These are phyloP conservation scores for Equus quagga DNA, from an alignment of 2,113 vertebrate genomes.

Conservation along the genomic window DNA sequence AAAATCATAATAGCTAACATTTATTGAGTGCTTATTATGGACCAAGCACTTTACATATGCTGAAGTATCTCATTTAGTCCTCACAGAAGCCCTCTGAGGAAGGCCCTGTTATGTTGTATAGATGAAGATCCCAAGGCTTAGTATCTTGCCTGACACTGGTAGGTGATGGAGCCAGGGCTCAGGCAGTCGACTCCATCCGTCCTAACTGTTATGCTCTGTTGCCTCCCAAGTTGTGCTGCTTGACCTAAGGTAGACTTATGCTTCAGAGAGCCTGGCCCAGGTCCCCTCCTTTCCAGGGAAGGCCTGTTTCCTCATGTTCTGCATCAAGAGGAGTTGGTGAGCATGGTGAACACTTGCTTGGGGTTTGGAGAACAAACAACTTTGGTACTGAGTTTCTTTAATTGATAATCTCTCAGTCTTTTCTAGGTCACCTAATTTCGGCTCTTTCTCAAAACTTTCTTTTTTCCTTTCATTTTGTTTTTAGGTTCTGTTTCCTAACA, in stretches of 20 bases:
- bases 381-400: neutral
- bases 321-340: neutral
- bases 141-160: neutral
- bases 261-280: neutral
- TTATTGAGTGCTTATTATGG: neutral
- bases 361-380: neutral
- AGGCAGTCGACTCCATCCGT: neutral
- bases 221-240: neutral
- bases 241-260: neutral
- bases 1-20: conserved; percentile 1
- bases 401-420: neutral
- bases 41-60: neutral
- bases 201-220: neutral
- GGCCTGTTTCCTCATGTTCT: neutral
- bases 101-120: neutral
- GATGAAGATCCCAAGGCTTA: neutral
- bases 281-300: neutral
- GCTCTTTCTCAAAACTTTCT: neutral
- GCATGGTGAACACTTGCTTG: neutral
- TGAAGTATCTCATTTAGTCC: conserved; percentile 15
- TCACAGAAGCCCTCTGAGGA: neutral
- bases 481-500: neutral
- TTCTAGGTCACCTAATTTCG: conserved; percentile 1
- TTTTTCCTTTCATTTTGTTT: neutral
- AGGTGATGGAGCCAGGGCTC: neutral